Evolutionary conservation across 2,113 vertebrate species (phyloP).

Genomic region (Hypanus sabinus): DNA sequence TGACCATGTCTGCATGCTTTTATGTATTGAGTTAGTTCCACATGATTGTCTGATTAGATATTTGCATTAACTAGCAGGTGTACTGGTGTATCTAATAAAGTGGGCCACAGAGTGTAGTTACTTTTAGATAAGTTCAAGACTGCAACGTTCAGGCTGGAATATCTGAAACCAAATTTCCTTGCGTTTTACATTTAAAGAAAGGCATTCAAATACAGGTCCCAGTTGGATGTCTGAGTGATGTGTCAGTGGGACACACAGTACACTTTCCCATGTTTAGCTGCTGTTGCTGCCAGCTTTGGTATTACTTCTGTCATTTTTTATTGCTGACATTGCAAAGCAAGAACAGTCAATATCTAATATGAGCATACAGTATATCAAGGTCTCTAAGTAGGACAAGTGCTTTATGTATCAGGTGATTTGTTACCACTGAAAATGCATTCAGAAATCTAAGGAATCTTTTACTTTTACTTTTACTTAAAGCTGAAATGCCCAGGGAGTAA

Average conservation of each 20-base stretch:
- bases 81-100: too few relatives aligned
- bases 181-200: background rate
- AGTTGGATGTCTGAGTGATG: background rate
- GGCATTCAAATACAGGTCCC: background rate
- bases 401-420: background rate
- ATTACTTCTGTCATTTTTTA: background rate
- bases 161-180: background rate
- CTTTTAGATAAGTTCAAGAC: background rate
- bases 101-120: background rate
- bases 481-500: background rate
- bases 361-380: background rate
- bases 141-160: background rate
- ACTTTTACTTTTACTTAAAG: background rate
- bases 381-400: background rate
- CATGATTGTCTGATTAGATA: too few relatives aligned
- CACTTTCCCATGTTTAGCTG: background rate
- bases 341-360: background rate
- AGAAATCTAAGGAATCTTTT: background rate
- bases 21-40: too few relatives aligned
- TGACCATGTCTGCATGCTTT: too few relatives aligned
- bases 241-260: too few relatives aligned
- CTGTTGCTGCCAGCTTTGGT: background rate
- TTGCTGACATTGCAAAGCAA: slow-evolving; percentile 11
- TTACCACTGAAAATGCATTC: background rate
- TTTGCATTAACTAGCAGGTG: too few relatives aligned